Conservation (phyloP, 2,113 vertebrate genomes). For the Nibea coibor region DNA sequence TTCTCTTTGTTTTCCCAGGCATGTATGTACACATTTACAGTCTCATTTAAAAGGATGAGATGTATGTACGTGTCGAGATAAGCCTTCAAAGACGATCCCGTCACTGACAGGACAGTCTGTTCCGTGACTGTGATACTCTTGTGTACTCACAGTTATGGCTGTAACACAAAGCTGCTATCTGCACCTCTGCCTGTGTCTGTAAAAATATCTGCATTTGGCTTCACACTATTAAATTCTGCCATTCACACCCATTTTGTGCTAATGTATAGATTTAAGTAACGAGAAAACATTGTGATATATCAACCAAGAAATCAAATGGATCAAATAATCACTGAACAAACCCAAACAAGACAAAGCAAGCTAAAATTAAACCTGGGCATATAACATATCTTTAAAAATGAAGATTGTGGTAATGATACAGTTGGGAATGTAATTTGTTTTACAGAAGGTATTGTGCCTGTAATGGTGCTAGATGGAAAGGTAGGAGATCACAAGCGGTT, state of each 20-base stretch:
- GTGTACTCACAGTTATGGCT: too few relatives aligned
- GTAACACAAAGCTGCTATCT: neutral
- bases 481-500: neutral
- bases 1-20: slow-evolving; percentile 22
- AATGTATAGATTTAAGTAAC: neutral
- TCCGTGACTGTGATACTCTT: neutral
- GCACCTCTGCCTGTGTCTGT: neutral
- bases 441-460: neutral
- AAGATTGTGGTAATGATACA: neutral
- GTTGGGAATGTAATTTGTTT: neutral
- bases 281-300: neutral
- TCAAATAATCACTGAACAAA: neutral
- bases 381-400: neutral
- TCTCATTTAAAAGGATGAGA: neutral
- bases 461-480: neutral
- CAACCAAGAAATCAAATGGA: neutral
- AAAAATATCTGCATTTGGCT: too few relatives aligned
- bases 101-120: neutral
- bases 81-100: neutral
- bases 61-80: neutral
- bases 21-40: slow-evolving; percentile 9
- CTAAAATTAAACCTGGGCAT: too few relatives aligned
- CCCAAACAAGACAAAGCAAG: neutral
- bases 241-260: neutral
- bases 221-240: neutral